phyloP scores from a whole-genome alignment of 2,797 vertebrate genomes.

The Pterois miles region DNA sequence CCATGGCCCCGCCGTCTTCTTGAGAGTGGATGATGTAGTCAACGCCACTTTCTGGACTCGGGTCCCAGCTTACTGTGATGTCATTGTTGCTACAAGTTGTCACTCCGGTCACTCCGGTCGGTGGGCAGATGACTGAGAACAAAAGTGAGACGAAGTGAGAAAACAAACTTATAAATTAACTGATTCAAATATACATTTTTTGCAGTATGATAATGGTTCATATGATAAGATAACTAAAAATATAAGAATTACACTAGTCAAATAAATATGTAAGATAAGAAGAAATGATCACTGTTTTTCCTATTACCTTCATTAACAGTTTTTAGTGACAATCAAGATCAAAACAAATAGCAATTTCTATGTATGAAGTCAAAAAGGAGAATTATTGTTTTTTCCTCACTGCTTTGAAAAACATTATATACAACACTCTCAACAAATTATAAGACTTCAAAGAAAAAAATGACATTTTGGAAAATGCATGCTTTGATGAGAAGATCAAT shows the following conservation, averaged over 20 bases:
- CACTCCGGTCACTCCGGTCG: slow-evolving; percentile 54
- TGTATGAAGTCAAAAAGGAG: background rate
- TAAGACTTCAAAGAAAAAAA: background rate
- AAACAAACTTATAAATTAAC: background rate
- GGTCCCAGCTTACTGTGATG: slow-evolving; percentile 78
- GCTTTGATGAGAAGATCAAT: no score
- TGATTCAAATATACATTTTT: background rate
- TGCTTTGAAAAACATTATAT: background rate
- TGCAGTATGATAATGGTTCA: background rate
- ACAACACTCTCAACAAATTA: background rate
- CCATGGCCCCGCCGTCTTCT: slow-evolving; percentile 18
- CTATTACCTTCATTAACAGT: background rate
- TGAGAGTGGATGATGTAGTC: slow-evolving; percentile 65
- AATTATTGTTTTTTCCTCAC: background rate
- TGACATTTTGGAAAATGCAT: no score
- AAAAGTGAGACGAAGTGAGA: background rate
- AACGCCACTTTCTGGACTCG: slow-evolving; percentile 48
- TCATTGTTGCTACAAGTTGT: slow-evolving; percentile 72
- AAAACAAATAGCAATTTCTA: background rate
- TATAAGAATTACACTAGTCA: background rate
- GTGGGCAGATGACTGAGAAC: slow-evolving; percentile 81
- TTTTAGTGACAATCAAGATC: background rate
- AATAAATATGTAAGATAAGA: background rate
- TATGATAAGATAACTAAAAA: background rate
- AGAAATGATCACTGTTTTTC: background rate